Evolutionary conservation across 2,888 invertebrate genomes (phyloP).

Genomic region (Hyposoter didymator): DNA sequence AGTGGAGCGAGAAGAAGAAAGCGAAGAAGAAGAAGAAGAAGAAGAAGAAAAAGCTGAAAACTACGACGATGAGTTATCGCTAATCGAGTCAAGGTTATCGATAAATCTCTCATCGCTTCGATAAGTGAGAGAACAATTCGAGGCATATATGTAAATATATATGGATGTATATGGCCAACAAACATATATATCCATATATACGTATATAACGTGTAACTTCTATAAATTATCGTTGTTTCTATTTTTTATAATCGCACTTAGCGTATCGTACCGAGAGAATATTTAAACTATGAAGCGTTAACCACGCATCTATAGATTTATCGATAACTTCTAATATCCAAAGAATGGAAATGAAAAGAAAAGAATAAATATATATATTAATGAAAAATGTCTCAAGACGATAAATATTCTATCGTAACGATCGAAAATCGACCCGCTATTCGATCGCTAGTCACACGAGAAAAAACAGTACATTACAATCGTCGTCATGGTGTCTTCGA

Average conservation of each 20-base stretch:
- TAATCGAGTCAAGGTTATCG: conserved; percentile 43
- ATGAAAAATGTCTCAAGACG: conserved; percentile 9
- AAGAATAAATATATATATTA: background rate
- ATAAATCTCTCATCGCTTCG: conserved; percentile 37
- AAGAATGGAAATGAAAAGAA: conserved; percentile 7
- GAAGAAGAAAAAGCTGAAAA: background rate
- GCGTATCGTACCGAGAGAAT: conserved; percentile 65
- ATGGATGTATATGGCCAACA: conserved; percentile 23
- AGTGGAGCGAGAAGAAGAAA: background rate
- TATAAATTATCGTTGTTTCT: conserved; percentile 69
- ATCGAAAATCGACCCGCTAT: conserved; percentile 40
- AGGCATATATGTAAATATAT: conserved; percentile 57
- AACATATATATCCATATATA: conserved; percentile 55
- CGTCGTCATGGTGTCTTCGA: conserved; percentile 44
- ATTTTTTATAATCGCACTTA: conserved; percentile 69
- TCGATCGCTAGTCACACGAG: conserved; percentile 63
- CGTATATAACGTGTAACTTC: conserved; percentile 58
- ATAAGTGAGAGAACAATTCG: conserved; percentile 45
- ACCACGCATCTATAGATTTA: conserved; percentile 33
- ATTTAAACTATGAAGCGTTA: conserved; percentile 45
- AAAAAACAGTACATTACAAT: conserved; percentile 16
- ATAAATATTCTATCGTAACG: conserved; percentile 43
- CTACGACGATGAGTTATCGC: conserved; percentile 29
- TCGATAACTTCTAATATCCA: conserved; percentile 55
- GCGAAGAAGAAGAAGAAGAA: background rate